Evolutionary conservation across 30 jellyfish, hydroid and myxozoan species (phyloP), one percentile per base, ranked within the genome.

Genomic region (Aurelia sp.): DNA sequence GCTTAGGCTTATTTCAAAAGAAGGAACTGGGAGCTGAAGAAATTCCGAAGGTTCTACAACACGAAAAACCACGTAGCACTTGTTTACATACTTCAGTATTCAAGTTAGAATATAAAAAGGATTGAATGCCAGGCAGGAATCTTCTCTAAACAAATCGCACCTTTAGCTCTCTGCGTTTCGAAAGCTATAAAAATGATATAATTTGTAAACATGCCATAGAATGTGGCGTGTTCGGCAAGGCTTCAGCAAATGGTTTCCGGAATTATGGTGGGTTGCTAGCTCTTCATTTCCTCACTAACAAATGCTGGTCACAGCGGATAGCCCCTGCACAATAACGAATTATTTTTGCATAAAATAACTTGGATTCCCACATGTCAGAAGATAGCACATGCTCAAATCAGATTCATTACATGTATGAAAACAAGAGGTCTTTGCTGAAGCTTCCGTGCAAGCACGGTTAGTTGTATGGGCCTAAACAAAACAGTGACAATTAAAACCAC

Each of bases 231-330:
- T 82, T 82, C 92, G 79, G 92, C 92, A 82, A 41, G 92, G 73
- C 81, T 74, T 82, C 73, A 69, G 80, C 92, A 70, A 52, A 59
- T 27, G 86, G 92, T 72, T 82, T 82, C 92, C 92, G 92, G 92
- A 82, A 38, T 82, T 75, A 82, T 71, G 92, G 92, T 82, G 86
- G 91, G 80, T 85, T 60, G 44, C 92, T 59, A 58, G 92, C 86
- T 63, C 68, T 16, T 82, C 92, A 66, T 82, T 69, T 69, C 92
- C 86, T 68, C 19, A 62, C 64, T 68, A 78, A 82, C 92, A 82
- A 82, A 69, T 53, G 92, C 85, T 82, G 85, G 86, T 82, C 84
- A 58, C 92, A 82, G 92, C 86, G 92, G 80, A 69, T 82, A 63
- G 55, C 71, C 80, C 82, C 35, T 80, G 63, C 48, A 82, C 92